Percentiles rank a stretch among this genome's conserved stretches.
Conservation (phyloP, 2,888 invertebrate species). For the Iphiclides podalirius region DNA sequence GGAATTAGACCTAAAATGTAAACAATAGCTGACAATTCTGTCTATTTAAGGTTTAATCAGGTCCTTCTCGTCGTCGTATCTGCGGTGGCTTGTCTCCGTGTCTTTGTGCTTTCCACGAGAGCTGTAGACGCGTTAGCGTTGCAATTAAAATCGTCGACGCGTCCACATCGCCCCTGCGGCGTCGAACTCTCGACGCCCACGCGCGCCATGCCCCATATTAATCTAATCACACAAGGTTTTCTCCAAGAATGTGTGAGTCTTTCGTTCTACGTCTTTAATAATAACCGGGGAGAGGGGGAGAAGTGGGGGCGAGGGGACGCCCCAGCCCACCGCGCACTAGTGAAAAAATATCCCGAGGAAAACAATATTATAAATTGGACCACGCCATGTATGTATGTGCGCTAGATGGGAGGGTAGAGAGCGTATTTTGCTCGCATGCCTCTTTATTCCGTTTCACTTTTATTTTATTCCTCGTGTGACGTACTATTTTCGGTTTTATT, state of each 20-base stretch:
- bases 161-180: background rate
- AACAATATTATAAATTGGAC: constrained; percentile 81
- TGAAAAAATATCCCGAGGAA: constrained; percentile 78
- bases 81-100: too few species aligned
- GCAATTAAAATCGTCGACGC: constrained; percentile 19
- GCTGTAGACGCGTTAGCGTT: background rate
- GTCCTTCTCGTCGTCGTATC: too few species aligned
- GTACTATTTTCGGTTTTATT: constrained; percentile 65
- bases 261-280: constrained; percentile 70
- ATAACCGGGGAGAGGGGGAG: constrained; percentile 60
- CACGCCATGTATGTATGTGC: constrained; percentile 52
- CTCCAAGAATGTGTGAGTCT: constrained; percentile 75
- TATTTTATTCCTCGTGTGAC: constrained; percentile 68
- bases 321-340: constrained; percentile 47
- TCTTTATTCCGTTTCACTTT: constrained; percentile 71
- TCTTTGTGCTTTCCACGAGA: too few species aligned
- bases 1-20: too few species aligned
- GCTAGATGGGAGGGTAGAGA: constrained; percentile 37
- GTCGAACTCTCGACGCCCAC: constrained; percentile 19
- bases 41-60: too few species aligned
- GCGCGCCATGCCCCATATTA: constrained; percentile 55
- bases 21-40: too few species aligned
- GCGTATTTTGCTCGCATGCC: constrained; percentile 60
- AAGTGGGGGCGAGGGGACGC: constrained; percentile 27
- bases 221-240: constrained; percentile 76